A percentile compares a stretch with the other conserved stretches of the same genome.
Conservation (phyloP, 2,113 vertebrate genomes). For the Hyperoodon ampullatus region DNA sequence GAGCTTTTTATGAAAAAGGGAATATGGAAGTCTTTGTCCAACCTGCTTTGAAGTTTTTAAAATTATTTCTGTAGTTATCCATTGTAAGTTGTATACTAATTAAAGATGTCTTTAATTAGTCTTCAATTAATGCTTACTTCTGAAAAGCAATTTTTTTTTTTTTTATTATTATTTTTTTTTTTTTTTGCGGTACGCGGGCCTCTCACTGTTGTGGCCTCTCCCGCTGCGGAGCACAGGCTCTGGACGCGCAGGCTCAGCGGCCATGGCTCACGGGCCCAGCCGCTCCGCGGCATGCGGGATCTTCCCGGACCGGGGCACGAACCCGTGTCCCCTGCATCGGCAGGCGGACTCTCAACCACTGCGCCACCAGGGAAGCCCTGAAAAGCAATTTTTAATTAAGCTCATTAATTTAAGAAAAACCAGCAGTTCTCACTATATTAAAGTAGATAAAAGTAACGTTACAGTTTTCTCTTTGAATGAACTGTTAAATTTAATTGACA, state of each 20-base stretch:
- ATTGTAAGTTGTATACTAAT: neutral
- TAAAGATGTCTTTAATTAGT: neutral
- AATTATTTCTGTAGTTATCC: neutral
- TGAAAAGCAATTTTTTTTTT: slow-evolving; percentile 11
- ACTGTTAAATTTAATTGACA: neutral
- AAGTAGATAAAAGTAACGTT: slow-evolving; percentile 5
- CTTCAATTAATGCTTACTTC: neutral
- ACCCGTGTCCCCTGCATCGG: too few species aligned
- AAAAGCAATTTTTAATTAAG: neutral
- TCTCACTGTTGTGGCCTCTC: too few species aligned
- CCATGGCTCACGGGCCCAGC: too few species aligned
- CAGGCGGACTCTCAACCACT: too few species aligned
- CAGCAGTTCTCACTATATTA: neutral
- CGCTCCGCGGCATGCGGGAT: too few species aligned
- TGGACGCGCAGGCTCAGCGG: too few species aligned
- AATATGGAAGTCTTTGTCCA: neutral
- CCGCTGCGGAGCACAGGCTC: too few species aligned
- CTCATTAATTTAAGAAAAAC: slow-evolving; percentile 13
- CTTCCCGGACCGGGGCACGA: too few species aligned
- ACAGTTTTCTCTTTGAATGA: neutral
- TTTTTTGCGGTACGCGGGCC: too few species aligned
- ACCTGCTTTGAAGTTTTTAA: slow-evolving; percentile 24
- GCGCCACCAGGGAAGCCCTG: too few species aligned
- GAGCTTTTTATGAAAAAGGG: neutral
- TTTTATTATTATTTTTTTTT: too few species aligned